These are phyloP conservation scores for Phalera bucephala DNA, from an alignment of 2,888 invertebrate genomes.

Conservation along the genomic window DNA sequence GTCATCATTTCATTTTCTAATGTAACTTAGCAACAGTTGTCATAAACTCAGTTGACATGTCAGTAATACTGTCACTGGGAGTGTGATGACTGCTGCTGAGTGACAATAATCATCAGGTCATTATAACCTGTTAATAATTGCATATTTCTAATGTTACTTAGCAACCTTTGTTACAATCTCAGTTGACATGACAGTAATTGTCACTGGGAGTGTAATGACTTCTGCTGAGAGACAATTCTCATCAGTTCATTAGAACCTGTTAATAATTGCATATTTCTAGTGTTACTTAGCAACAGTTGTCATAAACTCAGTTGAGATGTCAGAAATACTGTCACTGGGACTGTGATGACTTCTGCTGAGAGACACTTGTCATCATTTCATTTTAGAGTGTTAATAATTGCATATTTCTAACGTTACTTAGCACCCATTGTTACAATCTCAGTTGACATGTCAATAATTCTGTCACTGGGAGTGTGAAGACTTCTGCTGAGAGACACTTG, in stretches of 20 bases:
- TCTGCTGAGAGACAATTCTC: no score
- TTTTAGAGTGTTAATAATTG: neutral
- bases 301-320: conserved; percentile 11
- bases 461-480: conserved; percentile 18
- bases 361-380: conserved; percentile 3
- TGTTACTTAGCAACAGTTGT: neutral
- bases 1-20: no score
- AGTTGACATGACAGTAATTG: conserved; percentile 9
- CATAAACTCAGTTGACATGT: conserved; percentile 29
- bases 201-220: conserved; percentile 14
- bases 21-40: conserved; percentile 9
- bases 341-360: conserved; percentile 14
- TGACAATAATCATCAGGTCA: conserved; percentile 1
- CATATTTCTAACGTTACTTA: neutral
- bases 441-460: conserved; percentile 3
- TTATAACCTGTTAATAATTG: no score
- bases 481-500: conserved; percentile 7
- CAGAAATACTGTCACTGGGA: conserved; percentile 28
- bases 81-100: conserved; percentile 20
- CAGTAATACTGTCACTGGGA: conserved; percentile 36
- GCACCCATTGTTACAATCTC: neutral
- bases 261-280: no score
- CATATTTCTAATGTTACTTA: no score
- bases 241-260: no score
- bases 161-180: no score